Evolutionary conservation across 2,888 invertebrate species (phyloP).

Genomic region (Pollenia amentaria): DNA sequence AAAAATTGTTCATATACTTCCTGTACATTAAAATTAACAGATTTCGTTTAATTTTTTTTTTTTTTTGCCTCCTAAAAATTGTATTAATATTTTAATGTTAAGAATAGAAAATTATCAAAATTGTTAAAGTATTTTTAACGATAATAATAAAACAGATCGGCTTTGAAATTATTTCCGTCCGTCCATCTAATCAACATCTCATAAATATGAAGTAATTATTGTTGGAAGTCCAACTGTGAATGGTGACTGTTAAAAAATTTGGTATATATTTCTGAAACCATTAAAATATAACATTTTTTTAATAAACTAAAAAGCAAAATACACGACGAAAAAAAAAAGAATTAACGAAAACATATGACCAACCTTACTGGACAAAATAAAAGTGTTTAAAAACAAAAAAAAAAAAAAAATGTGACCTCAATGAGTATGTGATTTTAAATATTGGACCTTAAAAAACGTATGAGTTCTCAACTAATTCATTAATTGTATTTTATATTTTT

Average conservation of each 20-base stretch:
- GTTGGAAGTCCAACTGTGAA: constrained; percentile 47
- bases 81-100: too few relatives aligned
- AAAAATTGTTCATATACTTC: too few relatives aligned
- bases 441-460: constrained; percentile 1
- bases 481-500: neutral
- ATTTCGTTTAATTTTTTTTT: too few relatives aligned
- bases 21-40: too few relatives aligned
- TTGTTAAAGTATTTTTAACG: too few relatives aligned
- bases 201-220: constrained; percentile 2
- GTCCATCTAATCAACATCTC: constrained; percentile 6
- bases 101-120: too few relatives aligned
- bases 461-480: neutral
- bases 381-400: neutral
- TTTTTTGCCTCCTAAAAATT: too few relatives aligned
- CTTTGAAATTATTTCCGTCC: too few relatives aligned
- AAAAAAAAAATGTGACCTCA: constrained; percentile 14
- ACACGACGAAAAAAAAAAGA: neutral
- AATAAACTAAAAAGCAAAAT: neutral
- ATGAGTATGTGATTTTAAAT: constrained; percentile 50
- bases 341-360: constrained; percentile 31
- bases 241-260: constrained; percentile 55
- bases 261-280: too few relatives aligned
- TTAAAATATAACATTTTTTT: neutral
- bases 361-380: constrained; percentile 10
- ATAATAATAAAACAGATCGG: too few relatives aligned